Conservation (phyloP, 2,888 invertebrate genomes). For the Brachypalpus laphriformis region DNA sequence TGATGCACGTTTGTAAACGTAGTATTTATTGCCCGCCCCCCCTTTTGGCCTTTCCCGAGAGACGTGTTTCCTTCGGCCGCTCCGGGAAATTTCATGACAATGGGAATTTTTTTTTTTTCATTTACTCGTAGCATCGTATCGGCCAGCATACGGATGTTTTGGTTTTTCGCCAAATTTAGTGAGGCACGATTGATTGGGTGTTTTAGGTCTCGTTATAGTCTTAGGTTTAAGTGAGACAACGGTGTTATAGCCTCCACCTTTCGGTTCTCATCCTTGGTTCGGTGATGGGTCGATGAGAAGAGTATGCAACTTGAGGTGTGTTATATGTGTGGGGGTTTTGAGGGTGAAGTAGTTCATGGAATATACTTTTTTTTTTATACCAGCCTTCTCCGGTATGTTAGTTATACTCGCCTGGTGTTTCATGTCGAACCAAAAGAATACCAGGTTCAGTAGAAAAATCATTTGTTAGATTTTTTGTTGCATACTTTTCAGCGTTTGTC, state of each 20-base stretch:
- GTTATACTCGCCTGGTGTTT: no score
- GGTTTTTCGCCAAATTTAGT: conserved; percentile 46
- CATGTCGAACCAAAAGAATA: not conserved
- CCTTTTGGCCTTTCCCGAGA: conserved; percentile 36
- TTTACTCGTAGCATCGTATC: no score
- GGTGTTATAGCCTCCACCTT: not conserved
- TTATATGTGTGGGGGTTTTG: not conserved
- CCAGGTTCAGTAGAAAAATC: not conserved
- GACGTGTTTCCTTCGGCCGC: conserved; percentile 9
- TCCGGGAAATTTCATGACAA: conserved; percentile 68
- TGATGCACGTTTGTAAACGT: conserved; percentile 70
- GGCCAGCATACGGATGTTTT: no score
- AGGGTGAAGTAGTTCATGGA: not conserved
- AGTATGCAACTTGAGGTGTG: not conserved
- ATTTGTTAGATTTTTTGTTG: not conserved
- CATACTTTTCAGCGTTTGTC: not conserved
- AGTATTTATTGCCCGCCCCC: conserved; percentile 63
- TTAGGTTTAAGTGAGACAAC: not conserved
- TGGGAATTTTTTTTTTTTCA: conserved; percentile 32
- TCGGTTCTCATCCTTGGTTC: conserved; percentile 9
- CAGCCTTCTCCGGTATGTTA: no score
- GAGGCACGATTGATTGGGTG: conserved; percentile 48
- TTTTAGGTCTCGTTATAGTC: conserved; percentile 26
- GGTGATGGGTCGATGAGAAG: not conserved
- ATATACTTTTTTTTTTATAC: no score